Conservation (phyloP, 2,888 invertebrate genomes). For the Acronicta leporina region DNA sequence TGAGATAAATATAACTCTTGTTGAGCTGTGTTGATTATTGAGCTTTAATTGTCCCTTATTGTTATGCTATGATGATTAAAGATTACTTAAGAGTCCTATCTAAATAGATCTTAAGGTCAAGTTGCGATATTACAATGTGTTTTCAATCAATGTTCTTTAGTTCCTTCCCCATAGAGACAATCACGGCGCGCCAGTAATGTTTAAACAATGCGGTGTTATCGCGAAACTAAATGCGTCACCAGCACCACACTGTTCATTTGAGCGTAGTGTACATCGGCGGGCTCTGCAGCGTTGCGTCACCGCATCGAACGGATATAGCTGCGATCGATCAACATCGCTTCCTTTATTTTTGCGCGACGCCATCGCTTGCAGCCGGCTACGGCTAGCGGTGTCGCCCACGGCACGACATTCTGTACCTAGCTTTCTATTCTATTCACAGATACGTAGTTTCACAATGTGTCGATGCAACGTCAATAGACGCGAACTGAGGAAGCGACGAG, state of each 20-base stretch:
- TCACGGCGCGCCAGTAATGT: slow-evolving; percentile 34
- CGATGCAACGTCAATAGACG: slow-evolving; percentile 44
- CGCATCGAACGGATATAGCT: slow-evolving; percentile 75
- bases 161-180: slow-evolving; percentile 37
- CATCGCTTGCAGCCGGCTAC: slow-evolving; percentile 46
- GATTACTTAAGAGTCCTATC: slow-evolving; percentile 2
- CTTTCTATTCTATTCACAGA: slow-evolving; percentile 62
- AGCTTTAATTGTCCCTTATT: slow-evolving; percentile 1
- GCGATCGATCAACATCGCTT: slow-evolving; percentile 74
- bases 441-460: slow-evolving; percentile 50
- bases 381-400: slow-evolving; percentile 56
- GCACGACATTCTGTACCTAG: slow-evolving; percentile 56
- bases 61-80: not conserved
- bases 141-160: slow-evolving; percentile 10
- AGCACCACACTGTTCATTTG: slow-evolving; percentile 53
- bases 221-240: slow-evolving; percentile 56
- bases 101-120: slow-evolving; percentile 13
- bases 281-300: slow-evolving; percentile 69
- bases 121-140: slow-evolving; percentile 4
- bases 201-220: slow-evolving; percentile 56
- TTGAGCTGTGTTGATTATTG: not conserved
- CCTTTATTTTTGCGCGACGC: slow-evolving; percentile 73
- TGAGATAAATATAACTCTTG: too few species aligned
- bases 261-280: slow-evolving; percentile 49
- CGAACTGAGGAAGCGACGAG: slow-evolving; percentile 38